Evolutionary conservation across 2,888 invertebrate species (phyloP).

Genomic region (Cataglyphis altisquamis): DNA sequence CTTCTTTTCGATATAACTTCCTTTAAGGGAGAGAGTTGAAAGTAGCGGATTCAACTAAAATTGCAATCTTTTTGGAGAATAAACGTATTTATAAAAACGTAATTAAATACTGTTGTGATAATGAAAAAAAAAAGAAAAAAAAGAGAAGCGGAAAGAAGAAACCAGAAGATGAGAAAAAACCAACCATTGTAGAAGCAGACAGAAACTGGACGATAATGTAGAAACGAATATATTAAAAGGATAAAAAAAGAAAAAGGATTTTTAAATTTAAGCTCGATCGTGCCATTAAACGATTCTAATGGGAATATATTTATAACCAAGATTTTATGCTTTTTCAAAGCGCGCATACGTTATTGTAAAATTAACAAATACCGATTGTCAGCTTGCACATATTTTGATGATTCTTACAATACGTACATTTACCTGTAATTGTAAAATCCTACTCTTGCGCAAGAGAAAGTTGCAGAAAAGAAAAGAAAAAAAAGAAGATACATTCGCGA

Average conservation of each 20-base stretch:
- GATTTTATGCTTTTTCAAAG: slow-evolving; percentile 74
- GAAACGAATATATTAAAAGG: slow-evolving; percentile 57
- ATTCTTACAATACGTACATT: slow-evolving; percentile 76
- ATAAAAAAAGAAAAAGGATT: slow-evolving; percentile 49
- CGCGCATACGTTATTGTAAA: slow-evolving; percentile 70
- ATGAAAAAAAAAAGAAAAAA: slow-evolving; percentile 55
- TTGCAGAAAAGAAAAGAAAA: slow-evolving; percentile 16
- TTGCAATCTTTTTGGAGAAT: slow-evolving; percentile 59
- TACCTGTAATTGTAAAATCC: slow-evolving; percentile 72
- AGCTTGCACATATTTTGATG: slow-evolving; percentile 77
- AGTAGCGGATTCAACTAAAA: slow-evolving; percentile 56
- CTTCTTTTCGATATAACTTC: slow-evolving; percentile 41
- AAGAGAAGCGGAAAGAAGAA: slow-evolving; percentile 41
- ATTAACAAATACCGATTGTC: slow-evolving; percentile 69
- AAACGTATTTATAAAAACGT: slow-evolving; percentile 66
- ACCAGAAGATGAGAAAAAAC: slow-evolving; percentile 35
- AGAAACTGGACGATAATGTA: slow-evolving; percentile 54
- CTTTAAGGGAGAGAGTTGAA: slow-evolving; percentile 56
- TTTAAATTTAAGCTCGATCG: slow-evolving; percentile 70
- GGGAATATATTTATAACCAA: slow-evolving; percentile 72
- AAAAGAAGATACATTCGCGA: slow-evolving; percentile 57
- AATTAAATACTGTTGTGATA: slow-evolving; percentile 65
- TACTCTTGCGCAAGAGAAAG: slow-evolving; percentile 60
- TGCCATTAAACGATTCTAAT: slow-evolving; percentile 73
- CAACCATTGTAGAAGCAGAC: slow-evolving; percentile 44